phyloP scores from a whole-genome alignment of 2,797 vertebrate genomes.

The Melanotaenia boesemani region DNA sequence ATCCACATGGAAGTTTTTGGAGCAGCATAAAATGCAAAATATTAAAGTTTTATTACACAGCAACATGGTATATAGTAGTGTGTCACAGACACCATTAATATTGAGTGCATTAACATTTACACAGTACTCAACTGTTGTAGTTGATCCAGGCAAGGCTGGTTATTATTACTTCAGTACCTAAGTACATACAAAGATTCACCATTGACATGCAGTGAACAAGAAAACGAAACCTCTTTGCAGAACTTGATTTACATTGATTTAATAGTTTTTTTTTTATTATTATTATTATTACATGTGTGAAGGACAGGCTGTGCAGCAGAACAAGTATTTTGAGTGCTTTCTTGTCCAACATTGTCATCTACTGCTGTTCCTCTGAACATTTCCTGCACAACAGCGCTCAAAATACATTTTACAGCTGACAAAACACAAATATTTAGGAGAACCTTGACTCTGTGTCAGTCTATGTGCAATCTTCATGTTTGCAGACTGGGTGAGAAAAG shows the following conservation, averaged over 20 bases:
- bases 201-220: neutral
- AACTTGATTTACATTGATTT: conserved; percentile 79
- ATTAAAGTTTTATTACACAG: neutral
- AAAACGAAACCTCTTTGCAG: neutral
- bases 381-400: conserved; percentile 45
- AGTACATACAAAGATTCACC: neutral
- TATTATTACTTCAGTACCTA: too few relatives aligned
- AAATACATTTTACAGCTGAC: conserved; percentile 66
- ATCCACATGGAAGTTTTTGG: neutral
- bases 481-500: conserved; percentile 42
- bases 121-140: neutral
- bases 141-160: too few relatives aligned
- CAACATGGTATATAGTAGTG: neutral
- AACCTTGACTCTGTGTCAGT: conserved; percentile 55
- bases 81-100: neutral
- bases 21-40: neutral
- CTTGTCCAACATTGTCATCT: conserved; percentile 50
- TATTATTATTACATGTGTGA: conserved; percentile 60
- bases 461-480: conserved; percentile 71
- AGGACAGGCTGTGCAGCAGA: conserved; percentile 79
- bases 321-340: conserved; percentile 74
- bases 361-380: conserved; percentile 43
- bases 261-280: conserved; percentile 70
- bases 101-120: neutral
- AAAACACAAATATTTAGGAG: conserved; percentile 59